Percentiles rank a stretch among this genome's conserved stretches.
These are phyloP conservation scores for Turdus rufiventris DNA, from an alignment of 2,113 vertebrate genomes.

Conservation along the genomic window DNA sequence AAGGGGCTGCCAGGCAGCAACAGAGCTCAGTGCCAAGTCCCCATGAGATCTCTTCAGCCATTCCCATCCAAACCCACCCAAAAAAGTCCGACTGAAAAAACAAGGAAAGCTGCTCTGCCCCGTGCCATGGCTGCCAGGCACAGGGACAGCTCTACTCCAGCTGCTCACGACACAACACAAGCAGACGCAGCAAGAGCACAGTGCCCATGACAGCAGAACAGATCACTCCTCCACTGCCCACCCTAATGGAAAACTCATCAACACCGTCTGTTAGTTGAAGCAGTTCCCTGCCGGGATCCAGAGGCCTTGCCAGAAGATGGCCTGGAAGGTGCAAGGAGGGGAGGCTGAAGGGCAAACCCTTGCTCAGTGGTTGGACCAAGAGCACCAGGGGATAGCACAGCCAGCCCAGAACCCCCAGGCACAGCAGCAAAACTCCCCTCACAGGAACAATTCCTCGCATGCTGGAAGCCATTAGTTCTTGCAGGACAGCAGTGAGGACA, in stretches of 20 bases:
- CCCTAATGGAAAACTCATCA: background rate
- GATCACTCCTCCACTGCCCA: background rate
- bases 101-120: background rate
- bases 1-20: background rate
- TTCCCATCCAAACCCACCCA: background rate
- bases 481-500: background rate
- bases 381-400: background rate
- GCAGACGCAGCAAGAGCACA: rapidly evolving
- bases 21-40: background rate
- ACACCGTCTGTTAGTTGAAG: rapidly evolving
- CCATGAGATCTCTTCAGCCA: background rate
- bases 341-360: background rate
- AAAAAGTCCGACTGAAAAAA: background rate
- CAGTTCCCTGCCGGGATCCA: background rate
- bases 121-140: background rate
- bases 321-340: background rate
- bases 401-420: rapidly evolving
- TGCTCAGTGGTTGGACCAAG: rapidly evolving
- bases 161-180: rapidly evolving
- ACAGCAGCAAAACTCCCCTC: background rate
- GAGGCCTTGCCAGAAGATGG: background rate
- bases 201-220: background rate
- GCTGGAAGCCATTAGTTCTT: background rate
- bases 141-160: background rate
- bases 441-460: rapidly evolving